Base-by-base conservation (phyloP, 2,797 vertebrate species). In the Hoplostethus mediterraneus region DNA sequence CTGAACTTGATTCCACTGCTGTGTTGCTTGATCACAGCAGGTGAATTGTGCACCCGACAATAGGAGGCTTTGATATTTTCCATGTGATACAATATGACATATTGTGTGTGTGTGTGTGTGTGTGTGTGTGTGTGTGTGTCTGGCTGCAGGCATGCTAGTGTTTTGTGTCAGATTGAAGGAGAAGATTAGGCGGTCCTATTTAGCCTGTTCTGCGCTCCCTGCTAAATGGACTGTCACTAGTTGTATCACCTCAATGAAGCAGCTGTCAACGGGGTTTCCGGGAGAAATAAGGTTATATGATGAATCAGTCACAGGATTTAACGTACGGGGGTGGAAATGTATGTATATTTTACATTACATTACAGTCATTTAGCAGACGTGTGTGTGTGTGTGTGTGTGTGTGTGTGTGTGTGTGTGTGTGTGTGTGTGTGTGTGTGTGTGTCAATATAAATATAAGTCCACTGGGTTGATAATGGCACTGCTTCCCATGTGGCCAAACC, bases 211-310 rank as follows among this genome's bases (percentile, higher is more conserved):
- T 73, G 7, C 45, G 72, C 67, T 75, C 67, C 33, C 53, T 63
- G 68, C 63, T 84, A 75, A 83, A 76, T 72, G 75, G 74, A 42
- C 79, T 17, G 12, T 81, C 57, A n/a, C 68, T 25, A 10, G 33
- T 81, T 82, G 79, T 79, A 74, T 86, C 81, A 84, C 66, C 80
- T 79, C 55, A 1, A 44, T 64, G 64, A 71, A 44, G 70, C 69
- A 49, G 51, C 72, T 80, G 81, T 78, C 68, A 73, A 49, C 12
- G 5, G n/a, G 58, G 14, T 16, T 61, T 49, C 61, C 56, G 73
- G 66, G 54, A 45, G 38, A 66, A 31, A 38, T 47, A 10, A 16
- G 25, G 25, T 51, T 17, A 71, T 77, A 45, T 67, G 69, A 81
- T 80, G 49, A 79, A 80, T 81, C 57, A 71, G 55, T 17, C 6